Evolutionary conservation across 2,888 invertebrate species (phyloP), one percentile per base, ranked within the genome.

Genomic region (Lithophane semibrunnea): DNA sequence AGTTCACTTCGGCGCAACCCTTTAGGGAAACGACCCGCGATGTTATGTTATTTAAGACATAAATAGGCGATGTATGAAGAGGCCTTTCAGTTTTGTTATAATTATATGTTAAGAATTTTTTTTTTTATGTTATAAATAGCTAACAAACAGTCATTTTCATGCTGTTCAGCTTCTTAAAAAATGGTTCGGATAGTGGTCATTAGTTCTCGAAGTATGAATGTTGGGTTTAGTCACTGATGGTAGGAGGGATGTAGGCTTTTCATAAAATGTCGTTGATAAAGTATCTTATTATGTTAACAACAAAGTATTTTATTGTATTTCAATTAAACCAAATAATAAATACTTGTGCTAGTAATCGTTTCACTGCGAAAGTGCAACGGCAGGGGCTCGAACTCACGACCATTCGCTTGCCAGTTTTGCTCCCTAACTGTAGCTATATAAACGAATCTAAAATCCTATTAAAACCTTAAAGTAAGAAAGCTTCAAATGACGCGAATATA

Each of bases 401-500:
- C 24, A 24, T 2, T 58, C n/a, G 24, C 7, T 58, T 24, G 24
- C 16, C 8, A 24, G 24, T 7, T 29, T 60, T 24, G 8, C 7
- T 13, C 2, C 58, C 1, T 13, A 58, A 58, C 24, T 58, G 21
- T 8, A 63, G n/a, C n/a, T 9, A n/a, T 42, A 42, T 64, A n/a
- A 42, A 13, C 13, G 9, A 42, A 64, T 42, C n/a, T 16, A 16
- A 16, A 2, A n/a, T 42, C n/a, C 9, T 18, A 3, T 16, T 9
- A 18, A 37, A 29, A 63, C 3, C 10, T 16, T 18, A 49, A 47
- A 56, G 66, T 13, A 21, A 67, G 13, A 47, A 10, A 44, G 42
- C 9, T 52, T 79, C 47, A 64, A 37, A 47, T 49, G 21, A 56
- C 10, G 24, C 10, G 29, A 77, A 44, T 73, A 66, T 63, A 69